phyloP scores from a whole-genome alignment of 1,140 invertebrate species.

The Episyrphus balteatus region DNA sequence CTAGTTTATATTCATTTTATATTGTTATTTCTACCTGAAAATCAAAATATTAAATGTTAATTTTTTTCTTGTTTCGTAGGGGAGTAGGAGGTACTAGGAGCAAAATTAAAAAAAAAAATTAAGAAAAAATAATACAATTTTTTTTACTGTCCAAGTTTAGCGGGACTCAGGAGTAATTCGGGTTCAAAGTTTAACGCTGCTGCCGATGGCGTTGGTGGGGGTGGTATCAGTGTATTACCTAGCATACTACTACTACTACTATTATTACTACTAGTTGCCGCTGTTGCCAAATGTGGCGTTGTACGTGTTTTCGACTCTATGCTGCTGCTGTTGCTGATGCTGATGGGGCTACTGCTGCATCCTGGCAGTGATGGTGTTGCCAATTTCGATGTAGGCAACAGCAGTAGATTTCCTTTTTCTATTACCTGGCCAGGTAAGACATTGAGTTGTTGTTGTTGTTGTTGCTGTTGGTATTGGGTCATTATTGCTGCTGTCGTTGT shows the following conservation, averaged over 20 bases:
- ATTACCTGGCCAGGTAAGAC: neutral
- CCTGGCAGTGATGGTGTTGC: neutral
- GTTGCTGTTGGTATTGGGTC: neutral
- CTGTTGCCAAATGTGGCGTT: conserved; percentile 6
- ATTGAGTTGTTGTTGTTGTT: neutral
- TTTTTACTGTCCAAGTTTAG: conserved; percentile 34
- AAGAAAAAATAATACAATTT: too few species aligned
- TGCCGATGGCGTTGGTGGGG: conserved; percentile 4
- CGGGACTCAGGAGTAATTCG: conserved; percentile 34
- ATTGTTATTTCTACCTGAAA: neutral
- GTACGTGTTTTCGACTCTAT: neutral
- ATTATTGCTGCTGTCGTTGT: neutral
- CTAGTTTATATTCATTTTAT: neutral
- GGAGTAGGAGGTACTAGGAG: neutral
- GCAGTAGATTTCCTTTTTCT: neutral
- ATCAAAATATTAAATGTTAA: neutral
- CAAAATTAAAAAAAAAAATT: neutral
- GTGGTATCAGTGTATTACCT: neutral
- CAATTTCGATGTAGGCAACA: neutral
- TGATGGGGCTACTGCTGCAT: neutral
- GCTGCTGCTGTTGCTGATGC: neutral
- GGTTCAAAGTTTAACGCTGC: conserved; percentile 25
- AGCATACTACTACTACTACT: neutral
- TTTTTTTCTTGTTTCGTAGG: neutral
- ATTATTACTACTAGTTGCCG: conserved; percentile 8